Evolutionary conservation across 2,113 vertebrate genomes (phyloP).

Genomic region (Ceratotherium simum): DNA sequence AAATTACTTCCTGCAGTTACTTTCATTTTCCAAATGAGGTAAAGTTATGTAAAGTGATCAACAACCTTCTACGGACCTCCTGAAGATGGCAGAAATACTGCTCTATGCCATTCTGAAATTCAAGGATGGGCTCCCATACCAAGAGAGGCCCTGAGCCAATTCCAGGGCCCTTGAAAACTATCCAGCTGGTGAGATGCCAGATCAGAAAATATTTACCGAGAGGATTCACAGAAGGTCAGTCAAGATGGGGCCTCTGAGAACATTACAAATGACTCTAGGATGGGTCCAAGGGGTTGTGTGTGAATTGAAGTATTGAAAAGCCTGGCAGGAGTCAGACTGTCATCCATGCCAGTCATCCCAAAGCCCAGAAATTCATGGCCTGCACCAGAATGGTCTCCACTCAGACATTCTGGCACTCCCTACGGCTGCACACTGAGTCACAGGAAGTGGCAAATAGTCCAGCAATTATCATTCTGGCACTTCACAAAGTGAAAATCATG

Average conservation of each 20-base stretch:
- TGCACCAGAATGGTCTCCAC: background rate
- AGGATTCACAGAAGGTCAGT: background rate
- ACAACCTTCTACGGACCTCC: background rate
- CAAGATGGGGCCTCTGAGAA: background rate
- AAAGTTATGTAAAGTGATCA: background rate
- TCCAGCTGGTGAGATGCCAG: background rate
- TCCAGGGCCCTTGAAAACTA: background rate
- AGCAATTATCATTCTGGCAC: conserved; percentile 57
- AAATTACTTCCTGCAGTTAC: background rate
- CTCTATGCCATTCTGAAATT: background rate
- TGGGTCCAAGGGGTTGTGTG: fast-evolving
- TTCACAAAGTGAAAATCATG: conserved; percentile 28
- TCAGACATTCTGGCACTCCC: conserved; percentile 39
- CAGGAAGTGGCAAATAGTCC: conserved; percentile 32
- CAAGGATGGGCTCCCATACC: background rate
- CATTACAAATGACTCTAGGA: background rate
- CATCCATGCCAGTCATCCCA: background rate
- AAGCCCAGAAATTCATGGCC: background rate
- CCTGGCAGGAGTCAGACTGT: background rate
- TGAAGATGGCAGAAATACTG: background rate
- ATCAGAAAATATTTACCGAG: background rate
- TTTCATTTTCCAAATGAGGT: conserved; percentile 51
- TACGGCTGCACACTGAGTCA: background rate
- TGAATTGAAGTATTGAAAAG: background rate
- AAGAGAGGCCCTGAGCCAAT: background rate